Percentiles rank a stretch among this genome's conserved stretches.
phyloP scores from a whole-genome alignment of 2,888 invertebrate species.

The Stenodema calcarata region DNA sequence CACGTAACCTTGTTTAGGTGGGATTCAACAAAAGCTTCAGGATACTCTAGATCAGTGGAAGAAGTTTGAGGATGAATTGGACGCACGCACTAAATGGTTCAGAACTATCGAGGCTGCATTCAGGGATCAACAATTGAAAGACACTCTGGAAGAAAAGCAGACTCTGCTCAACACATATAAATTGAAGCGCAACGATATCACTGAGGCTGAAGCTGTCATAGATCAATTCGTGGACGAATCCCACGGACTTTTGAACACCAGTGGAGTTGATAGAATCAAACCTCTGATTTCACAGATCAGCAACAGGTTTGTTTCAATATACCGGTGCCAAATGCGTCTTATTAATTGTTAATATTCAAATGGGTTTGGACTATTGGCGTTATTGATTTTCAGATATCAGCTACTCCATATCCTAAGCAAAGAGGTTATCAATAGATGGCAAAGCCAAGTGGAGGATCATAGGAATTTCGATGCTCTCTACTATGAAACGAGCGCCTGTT shows the following conservation, averaged over 20 bases:
- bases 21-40: conserved; percentile 74
- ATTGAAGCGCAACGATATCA: conserved; percentile 76
- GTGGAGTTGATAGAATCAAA: conserved; percentile 84
- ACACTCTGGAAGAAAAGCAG: conserved; percentile 80
- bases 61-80: conserved; percentile 82
- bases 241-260: conserved; percentile 82
- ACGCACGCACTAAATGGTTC: conserved; percentile 85
- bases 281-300: conserved; percentile 89
- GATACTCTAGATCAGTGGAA: conserved; percentile 82
- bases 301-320: conserved; percentile 66
- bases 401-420: conserved; percentile 80
- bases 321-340: background rate
- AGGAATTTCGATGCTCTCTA: conserved; percentile 77
- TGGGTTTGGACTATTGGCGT: conserved; percentile 56
- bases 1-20: conserved; percentile 61
- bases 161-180: conserved; percentile 75
- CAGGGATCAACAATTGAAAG: conserved; percentile 83
- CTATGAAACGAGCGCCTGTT: conserved; percentile 77
- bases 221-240: conserved; percentile 89
- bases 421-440: conserved; percentile 85
- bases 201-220: conserved; percentile 81
- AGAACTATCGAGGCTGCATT: conserved; percentile 82
- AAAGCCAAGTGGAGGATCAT: conserved; percentile 83
- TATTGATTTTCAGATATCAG: conserved; percentile 67
- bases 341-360: conserved; percentile 35